Evolutionary conservation across 2,888 invertebrate genomes (phyloP).

Genomic region (Antheraea assamensis): DNA sequence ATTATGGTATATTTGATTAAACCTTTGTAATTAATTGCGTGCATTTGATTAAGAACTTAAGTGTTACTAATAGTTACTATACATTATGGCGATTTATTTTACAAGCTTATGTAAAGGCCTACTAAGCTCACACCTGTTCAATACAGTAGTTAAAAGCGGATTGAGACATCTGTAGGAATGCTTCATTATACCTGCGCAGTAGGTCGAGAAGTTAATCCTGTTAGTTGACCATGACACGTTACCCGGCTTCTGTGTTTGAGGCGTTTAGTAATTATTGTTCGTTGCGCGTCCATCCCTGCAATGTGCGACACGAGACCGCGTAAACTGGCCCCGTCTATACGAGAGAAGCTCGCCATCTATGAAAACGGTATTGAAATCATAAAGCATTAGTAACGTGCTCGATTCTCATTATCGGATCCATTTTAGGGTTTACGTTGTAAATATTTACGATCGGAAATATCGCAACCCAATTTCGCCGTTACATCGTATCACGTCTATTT

Average conservation of each 20-base stretch:
- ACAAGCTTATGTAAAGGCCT: slow-evolving; percentile 2
- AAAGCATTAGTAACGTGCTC: slow-evolving; percentile 37
- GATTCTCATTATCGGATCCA: slow-evolving; percentile 45
- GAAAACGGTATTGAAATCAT: slow-evolving; percentile 74
- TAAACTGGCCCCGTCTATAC: slow-evolving; percentile 73
- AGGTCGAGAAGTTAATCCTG: slow-evolving; percentile 78
- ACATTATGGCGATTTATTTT: background rate
- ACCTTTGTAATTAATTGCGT: too few species aligned
- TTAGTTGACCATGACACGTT: slow-evolving; percentile 81
- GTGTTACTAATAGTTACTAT: background rate
- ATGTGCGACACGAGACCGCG: slow-evolving; percentile 74
- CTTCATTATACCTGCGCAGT: slow-evolving; percentile 73
- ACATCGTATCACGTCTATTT: slow-evolving; percentile 43
- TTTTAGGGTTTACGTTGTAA: slow-evolving; percentile 42
- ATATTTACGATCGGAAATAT: slow-evolving; percentile 65
- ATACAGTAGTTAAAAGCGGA: slow-evolving; percentile 61
- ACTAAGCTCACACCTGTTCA: slow-evolving; percentile 45
- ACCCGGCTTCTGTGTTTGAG: slow-evolving; percentile 73
- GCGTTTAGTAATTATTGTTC: slow-evolving; percentile 61
- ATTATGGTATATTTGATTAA: too few species aligned
- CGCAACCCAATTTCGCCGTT: slow-evolving; percentile 50
- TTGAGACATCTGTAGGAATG: slow-evolving; percentile 64
- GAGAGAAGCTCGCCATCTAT: slow-evolving; percentile 78
- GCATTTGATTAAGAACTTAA: background rate
- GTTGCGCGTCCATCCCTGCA: slow-evolving; percentile 64